Evolutionary conservation across 2,113 vertebrate genomes (phyloP).

Genomic region (Toxotes chatareus): DNA sequence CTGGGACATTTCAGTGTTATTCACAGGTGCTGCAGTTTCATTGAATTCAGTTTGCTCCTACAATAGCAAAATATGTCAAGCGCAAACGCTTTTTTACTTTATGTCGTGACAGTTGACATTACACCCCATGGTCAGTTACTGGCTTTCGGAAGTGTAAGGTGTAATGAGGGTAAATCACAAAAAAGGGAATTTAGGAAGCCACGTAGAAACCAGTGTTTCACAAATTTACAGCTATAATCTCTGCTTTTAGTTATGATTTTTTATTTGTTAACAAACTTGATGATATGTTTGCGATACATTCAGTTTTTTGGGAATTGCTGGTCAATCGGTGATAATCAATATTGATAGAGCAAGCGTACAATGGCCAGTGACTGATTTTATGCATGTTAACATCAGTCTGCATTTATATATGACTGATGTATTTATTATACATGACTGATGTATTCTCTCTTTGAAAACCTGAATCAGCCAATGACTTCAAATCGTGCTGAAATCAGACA

Average conservation of each 20-base stretch:
- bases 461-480: neutral
- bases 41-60: neutral
- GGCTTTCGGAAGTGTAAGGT: neutral
- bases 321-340: neutral
- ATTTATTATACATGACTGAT: neutral
- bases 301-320: neutral
- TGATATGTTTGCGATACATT: neutral
- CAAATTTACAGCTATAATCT: neutral
- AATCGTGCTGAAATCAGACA: neutral
- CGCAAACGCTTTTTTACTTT: neutral
- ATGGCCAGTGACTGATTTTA: constrained; percentile 3
- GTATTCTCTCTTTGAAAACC: neutral
- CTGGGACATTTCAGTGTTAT: constrained; percentile 22
- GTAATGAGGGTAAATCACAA: constrained; percentile 15
- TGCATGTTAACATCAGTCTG: neutral
- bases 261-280: neutral
- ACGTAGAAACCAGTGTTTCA: neutral
- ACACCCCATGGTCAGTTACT: neutral
- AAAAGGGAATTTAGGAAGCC: neutral
- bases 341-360: neutral
- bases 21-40: constrained; percentile 8
- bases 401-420: neutral
- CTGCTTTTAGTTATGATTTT: neutral
- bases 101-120: neutral
- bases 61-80: neutral